phyloP scores from a whole-genome alignment of 2,797 vertebrate genomes.

The Coranthus polyacanthus region DNA sequence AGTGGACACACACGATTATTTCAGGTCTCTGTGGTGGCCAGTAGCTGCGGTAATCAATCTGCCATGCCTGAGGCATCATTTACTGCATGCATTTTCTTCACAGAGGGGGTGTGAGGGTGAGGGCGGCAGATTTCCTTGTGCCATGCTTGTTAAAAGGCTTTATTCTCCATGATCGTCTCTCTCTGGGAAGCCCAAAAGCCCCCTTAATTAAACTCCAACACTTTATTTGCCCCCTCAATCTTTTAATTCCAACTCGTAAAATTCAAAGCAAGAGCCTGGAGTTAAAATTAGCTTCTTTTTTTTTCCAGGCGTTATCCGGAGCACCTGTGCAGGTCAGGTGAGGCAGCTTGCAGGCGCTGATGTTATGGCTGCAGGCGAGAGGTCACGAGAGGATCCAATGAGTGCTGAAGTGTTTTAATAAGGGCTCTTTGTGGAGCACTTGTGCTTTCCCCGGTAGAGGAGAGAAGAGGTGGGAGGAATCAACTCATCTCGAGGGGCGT shows the following conservation, averaged over 20 bases:
- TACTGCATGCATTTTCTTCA: slow-evolving; percentile 46
- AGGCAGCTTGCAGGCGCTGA: slow-evolving; percentile 26
- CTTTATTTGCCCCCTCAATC: slow-evolving; percentile 50
- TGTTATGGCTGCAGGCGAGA: slow-evolving; percentile 43
- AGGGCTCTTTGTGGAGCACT: slow-evolving; percentile 19
- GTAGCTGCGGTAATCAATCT: slow-evolving; percentile 48
- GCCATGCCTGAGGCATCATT: slow-evolving; percentile 43
- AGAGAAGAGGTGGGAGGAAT: neutral
- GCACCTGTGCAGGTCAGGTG: slow-evolving; percentile 60
- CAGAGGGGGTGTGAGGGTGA: slow-evolving; percentile 17
- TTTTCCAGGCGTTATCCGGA: slow-evolving; percentile 10
- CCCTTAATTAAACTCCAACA: slow-evolving; percentile 73
- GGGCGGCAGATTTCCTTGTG: slow-evolving; percentile 55
- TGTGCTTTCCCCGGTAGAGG: slow-evolving; percentile 8
- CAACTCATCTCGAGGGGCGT: slow-evolving; percentile 29
- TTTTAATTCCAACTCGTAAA: slow-evolving; percentile 59
- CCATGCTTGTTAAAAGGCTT: slow-evolving; percentile 72
- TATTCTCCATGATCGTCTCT: slow-evolving; percentile 70
- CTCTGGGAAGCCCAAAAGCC: slow-evolving; percentile 65
- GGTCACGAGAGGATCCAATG: slow-evolving; percentile 38
- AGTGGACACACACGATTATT: slow-evolving; percentile 5
- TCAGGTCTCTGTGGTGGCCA: slow-evolving; percentile 13
- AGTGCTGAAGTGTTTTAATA: slow-evolving; percentile 48
- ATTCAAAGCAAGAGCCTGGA: slow-evolving; percentile 45
- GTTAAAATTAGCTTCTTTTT: slow-evolving; percentile 38